Evolutionary conservation across 1,140 invertebrate species (phyloP), one percentile per base, ranked within the genome.

Genomic region (Matsumurasca onukii): DNA sequence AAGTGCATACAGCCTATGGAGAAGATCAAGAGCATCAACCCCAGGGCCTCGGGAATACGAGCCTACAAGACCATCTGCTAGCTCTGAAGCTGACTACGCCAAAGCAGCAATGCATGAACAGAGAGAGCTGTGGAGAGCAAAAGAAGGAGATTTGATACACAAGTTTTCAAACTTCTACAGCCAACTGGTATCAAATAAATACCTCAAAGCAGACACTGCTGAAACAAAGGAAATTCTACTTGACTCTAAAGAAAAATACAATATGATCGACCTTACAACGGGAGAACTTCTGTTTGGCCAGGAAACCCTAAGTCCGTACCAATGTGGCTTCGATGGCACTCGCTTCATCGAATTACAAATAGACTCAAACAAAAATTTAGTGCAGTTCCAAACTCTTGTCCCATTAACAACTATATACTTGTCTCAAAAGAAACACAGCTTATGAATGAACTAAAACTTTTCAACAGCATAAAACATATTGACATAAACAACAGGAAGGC

Each of bases 81-180:
- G 9, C 39, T 45, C 39, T 12, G n/a, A 45, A 45, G n/a, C 39
- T 12, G n/a, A n/a, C n/a, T 45, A 9, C 24, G n/a, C n/a, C 49
- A 51, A 22, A 51, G 49, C 49, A 9, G 49, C 49, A 5, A 51
- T 51, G 49, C n/a, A 51, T 12, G 3, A 51, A 20, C n/a, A 51
- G 49, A 51, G n/a, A 51, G 49, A 51, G 24, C 3, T 51, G n/a
- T 51, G 49, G 49, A 51, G 49, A 51, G 49, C 49, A 5, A 51
- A n/a, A 51, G 49, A 51, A 51, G 5, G n/a, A 51, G n/a, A 51
- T n/a, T 22, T 51, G 3, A 5, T 51, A 51, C n/a, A 9, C 3
- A 3, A 51, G n/a, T 20, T 51, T 22, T 3, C 17, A 3, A 20
- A 17, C 5, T 20, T 51, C 5, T 51, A 51, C 49, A 51, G 24